Base-by-base conservation (phyloP, 2,888 invertebrate genomes). In the Doris montereyensis region DNA sequence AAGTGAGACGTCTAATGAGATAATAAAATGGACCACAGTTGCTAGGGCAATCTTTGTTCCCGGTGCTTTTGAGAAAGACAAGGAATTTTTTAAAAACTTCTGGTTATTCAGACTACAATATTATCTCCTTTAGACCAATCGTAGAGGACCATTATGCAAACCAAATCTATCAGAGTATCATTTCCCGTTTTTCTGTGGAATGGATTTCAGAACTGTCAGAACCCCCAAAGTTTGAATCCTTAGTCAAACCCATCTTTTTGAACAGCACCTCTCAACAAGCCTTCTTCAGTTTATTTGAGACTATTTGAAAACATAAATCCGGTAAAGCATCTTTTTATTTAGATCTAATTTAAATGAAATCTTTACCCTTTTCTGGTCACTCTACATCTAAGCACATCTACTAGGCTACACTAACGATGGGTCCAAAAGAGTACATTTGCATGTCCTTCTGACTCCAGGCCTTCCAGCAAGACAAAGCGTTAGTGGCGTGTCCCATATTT, bases 1-100 rank as follows among this genome's bases (percentile, higher is more conserved):
- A 1, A 57, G 73, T 8, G 70, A 75, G 28, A 30, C 75, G 0
- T 30, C 35, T 30, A 21, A 68, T 1, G 79, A 75, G 10, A 75
- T 58, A 35, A 21, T 70, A n/a, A 75, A 75, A 21, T 79, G 79
- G 79, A 68, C 75, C 10, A 52, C 68, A 0, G 65, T 79, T 13
- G 67, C 52, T 17, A 73, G 67, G n/a, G 41, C 67, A 0, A 13
- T 74, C 28, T 2, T 78, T 26, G n/a, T 32, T 71, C 70, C 77
- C 26, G 32, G 35, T 17, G 28, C 10, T 70, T 35, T 34, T 10
- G 57, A 77, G 5, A 17, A 52, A 2, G 13, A 60, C 57, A 10
- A 57, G 28, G 0, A 41, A 30, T 35, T n/a, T n/a, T n/a, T 5
- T 57, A 0, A 21, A 17, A 4, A 8, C 4, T 0, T 60, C 17